Percentiles rank a stretch among this genome's conserved stretches.
Conservation (phyloP, 2,888 invertebrate genomes). For the Xylota sylvarum region DNA sequence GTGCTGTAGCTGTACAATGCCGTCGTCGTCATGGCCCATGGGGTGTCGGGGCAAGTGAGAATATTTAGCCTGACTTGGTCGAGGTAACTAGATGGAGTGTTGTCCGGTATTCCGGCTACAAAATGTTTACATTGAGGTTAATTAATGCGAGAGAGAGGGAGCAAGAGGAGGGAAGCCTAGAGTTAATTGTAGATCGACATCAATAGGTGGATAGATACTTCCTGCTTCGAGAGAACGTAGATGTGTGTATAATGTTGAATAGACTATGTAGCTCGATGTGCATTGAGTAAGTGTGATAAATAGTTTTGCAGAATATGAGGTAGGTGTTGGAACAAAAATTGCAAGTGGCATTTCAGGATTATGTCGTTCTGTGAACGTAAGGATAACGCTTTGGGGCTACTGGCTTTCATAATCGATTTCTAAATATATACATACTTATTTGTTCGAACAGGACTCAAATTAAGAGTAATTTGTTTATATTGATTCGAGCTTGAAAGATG, state of each 20-base stretch:
- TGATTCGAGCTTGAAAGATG: too few species aligned
- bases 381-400: background rate
- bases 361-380: background rate
- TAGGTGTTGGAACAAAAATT: background rate
- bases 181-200: constrained; percentile 32
- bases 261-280: constrained; percentile 24
- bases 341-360: background rate
- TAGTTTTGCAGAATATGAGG: constrained; percentile 18
- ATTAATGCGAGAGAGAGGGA: constrained; percentile 45
- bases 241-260: background rate
- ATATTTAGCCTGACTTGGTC: constrained; percentile 16
- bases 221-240: background rate
- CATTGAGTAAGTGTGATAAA: constrained; percentile 42
- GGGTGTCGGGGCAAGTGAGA: constrained; percentile 15
- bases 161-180: background rate
- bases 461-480: too few species aligned
- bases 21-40: background rate
- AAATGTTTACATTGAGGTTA: constrained; percentile 66
- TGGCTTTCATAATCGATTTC: background rate
- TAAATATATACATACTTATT: too few species aligned
- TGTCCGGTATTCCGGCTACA: constrained; percentile 51
- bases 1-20: background rate
- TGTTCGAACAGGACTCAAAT: too few species aligned
- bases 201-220: constrained; percentile 9
- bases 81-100: constrained; percentile 19